Evolutionary conservation across 2,888 invertebrate species (phyloP).

Genomic region (Macaria notata): DNA sequence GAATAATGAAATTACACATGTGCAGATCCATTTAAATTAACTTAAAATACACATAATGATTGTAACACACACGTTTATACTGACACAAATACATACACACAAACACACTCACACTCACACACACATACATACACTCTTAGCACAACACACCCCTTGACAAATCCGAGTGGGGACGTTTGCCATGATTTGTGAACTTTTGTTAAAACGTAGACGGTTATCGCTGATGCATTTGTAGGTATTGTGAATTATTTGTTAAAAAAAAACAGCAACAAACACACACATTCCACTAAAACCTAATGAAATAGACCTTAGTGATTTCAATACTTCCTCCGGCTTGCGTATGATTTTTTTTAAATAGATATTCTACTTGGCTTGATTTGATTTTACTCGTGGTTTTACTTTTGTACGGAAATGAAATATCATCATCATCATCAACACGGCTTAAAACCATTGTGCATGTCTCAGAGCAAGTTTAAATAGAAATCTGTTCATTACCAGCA

Average conservation of each 20-base stretch:
- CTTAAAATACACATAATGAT: no score
- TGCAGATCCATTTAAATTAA: no score
- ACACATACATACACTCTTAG: no score
- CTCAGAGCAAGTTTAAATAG: slow-evolving; percentile 28
- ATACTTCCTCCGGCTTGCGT: slow-evolving; percentile 22
- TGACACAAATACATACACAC: no score
- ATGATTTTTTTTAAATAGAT: slow-evolving; percentile 16
- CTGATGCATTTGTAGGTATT: no score
- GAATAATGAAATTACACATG: no score
- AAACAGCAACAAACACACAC: slow-evolving; percentile 3
- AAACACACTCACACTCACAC: neutral
- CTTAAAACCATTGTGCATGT: slow-evolving; percentile 42
- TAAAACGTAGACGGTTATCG: neutral
- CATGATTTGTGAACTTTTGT: no score
- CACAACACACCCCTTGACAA: no score
- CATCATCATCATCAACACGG: slow-evolving; percentile 6
- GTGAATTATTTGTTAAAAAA: no score
- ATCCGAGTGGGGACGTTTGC: no score
- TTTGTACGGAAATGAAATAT: neutral
- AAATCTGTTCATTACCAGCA: slow-evolving; percentile 5
- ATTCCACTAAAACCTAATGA: slow-evolving; percentile 8
- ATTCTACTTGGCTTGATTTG: slow-evolving; percentile 25
- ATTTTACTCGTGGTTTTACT: slow-evolving; percentile 21
- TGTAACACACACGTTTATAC: no score
- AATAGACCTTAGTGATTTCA: slow-evolving; percentile 9